phyloP scores from a whole-genome alignment of 2,797 vertebrate species.

The Hemitrygon akajei region DNA sequence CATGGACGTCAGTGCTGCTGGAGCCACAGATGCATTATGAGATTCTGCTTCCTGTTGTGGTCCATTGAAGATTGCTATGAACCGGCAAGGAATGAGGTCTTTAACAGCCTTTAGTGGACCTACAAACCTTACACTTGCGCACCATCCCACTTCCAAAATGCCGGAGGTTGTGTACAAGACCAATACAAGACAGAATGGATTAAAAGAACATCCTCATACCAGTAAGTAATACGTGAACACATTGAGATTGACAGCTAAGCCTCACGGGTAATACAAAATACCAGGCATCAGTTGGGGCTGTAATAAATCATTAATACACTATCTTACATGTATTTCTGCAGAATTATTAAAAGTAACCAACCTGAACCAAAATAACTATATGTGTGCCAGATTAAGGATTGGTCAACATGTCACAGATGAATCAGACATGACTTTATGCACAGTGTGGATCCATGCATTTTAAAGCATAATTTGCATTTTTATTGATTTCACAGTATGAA shows the following conservation, averaged over 20 bases:
- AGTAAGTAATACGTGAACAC: background rate
- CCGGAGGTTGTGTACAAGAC: background rate
- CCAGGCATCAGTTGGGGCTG: background rate
- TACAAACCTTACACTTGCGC: background rate
- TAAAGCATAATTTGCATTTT: slow-evolving; percentile 19
- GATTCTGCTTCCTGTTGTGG: background rate
- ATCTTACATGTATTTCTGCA: background rate
- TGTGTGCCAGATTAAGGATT: background rate
- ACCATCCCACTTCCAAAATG: no score
- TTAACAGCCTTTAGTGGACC: background rate
- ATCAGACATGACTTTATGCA: background rate
- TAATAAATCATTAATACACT: background rate
- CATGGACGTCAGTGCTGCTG: background rate
- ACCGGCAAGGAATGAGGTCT: background rate
- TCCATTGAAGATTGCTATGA: background rate
- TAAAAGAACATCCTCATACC: background rate
- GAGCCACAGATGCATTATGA: background rate
- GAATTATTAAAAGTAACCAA: background rate
- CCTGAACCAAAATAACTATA: background rate
- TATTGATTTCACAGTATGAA: background rate
- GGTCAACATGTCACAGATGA: background rate
- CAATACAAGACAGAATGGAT: background rate
- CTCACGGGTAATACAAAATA: background rate
- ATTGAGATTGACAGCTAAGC: background rate
- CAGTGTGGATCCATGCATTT: background rate